Base-by-base conservation (phyloP, 2,113 vertebrate genomes). In the Chrysochloris asiatica region DNA sequence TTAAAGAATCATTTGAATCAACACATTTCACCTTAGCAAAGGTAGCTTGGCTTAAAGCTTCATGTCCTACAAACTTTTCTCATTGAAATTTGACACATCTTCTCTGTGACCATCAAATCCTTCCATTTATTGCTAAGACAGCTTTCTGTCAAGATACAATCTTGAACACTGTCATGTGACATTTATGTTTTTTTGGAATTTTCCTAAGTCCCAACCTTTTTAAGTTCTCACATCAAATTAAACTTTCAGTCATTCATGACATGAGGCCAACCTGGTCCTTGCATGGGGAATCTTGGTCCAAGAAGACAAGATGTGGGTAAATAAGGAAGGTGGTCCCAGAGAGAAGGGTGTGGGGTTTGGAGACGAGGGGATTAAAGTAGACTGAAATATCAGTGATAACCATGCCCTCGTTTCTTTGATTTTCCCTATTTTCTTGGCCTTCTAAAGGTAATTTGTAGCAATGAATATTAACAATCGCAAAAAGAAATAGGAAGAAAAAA, bases 251-350 rank as follows among this genome's bases (percentile, higher is more conserved):
- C 30, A 61, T 72, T 52, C 45, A 88, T 14, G 69, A 83, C 59
- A 59, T n/a, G 81, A 65, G 30, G 79, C 73, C 67, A 24, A n/a
- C 22, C 8, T 30, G 17, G 72, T 80, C 54, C 33, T 52, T 43
- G 61, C 75, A 22, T 90, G 82, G 87, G 87, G 80, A 85, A 69
- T 84, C 89, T 85, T 75, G 76, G 67, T 75, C 86, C n/a, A 48
- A 10, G 33, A 41, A 28, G 63, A 67, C 5, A 21, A 50, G 79
- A 81, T 86, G 59, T 56, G 75, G 76, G 93, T 43, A 83, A 54
- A 61, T 33, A 17, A 91, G 65, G 76, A 50, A 65, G 80, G 72
- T 33, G 65, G 67, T 61, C 9, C 38, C 3, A 0, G 1, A 65
- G 52, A 56, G 82, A 47, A 43, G 12, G 56, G 30, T 1, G 5